These are phyloP conservation scores for Plemyria rubiginata DNA, from an alignment of 2,888 invertebrate genomes.

Conservation along the genomic window DNA sequence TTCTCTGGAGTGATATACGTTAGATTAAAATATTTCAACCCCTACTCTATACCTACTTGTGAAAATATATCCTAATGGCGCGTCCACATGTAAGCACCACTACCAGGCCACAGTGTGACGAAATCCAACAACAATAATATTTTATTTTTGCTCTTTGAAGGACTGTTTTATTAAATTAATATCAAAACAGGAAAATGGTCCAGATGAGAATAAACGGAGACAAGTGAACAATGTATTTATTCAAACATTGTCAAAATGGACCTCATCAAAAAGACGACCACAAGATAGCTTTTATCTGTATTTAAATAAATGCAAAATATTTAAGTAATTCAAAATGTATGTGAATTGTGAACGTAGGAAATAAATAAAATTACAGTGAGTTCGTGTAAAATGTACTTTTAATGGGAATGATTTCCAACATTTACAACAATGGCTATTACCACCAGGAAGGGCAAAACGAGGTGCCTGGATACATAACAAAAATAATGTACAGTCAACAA, in stretches of 20 bases:
- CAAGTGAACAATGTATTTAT: too few relatives aligned
- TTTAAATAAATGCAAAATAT: background rate
- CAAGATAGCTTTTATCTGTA: background rate
- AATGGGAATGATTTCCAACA: conserved; percentile 79
- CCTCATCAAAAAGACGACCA: background rate
- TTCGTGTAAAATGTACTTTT: conserved; percentile 80
- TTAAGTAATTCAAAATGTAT: background rate
- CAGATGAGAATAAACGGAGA: too few relatives aligned
- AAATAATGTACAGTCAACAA: conserved; percentile 28
- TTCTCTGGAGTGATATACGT: too few relatives aligned
- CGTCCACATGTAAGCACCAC: too few relatives aligned
- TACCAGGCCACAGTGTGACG: too few relatives aligned
- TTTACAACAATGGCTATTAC: conserved; percentile 66
- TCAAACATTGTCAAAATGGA: conserved; percentile 1
- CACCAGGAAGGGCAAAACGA: conserved; percentile 59
- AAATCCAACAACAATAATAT: too few relatives aligned
- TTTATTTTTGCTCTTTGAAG: too few relatives aligned
- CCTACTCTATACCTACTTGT: too few relatives aligned
- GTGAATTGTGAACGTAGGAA: conserved; percentile 12
- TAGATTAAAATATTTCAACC: too few relatives aligned
- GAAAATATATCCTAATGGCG: too few relatives aligned
- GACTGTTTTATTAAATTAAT: too few relatives aligned
- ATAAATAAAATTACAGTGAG: conserved; percentile 25
- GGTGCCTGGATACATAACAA: conserved; percentile 13
- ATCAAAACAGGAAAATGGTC: background rate